Evolutionary conservation across 2,797 vertebrate genomes (phyloP).

Genomic region (Anas georgica): DNA sequence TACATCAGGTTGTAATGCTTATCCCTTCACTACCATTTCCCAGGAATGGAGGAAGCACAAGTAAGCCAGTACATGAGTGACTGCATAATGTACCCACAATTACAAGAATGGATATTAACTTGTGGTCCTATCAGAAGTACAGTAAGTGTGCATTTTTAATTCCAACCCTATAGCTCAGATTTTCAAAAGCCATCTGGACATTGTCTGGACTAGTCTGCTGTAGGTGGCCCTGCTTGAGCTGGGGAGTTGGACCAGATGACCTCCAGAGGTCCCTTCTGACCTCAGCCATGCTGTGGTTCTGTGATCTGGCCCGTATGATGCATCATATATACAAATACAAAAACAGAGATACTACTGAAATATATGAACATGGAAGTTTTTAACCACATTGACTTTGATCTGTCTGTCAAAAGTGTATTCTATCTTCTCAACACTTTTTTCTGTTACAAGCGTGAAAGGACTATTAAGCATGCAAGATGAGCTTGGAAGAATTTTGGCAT

Average conservation of each 20-base stretch:
- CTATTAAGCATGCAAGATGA: rapidly evolving
- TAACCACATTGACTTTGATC: neutral
- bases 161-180: no score
- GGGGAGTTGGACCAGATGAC: neutral
- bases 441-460: neutral
- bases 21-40: neutral
- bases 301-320: neutral
- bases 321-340: neutral
- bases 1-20: neutral
- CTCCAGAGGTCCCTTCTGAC: neutral
- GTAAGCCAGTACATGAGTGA: neutral
- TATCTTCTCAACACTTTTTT: neutral
- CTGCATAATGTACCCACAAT: neutral
- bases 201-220: neutral
- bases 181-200: no score
- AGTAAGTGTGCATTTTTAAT: no score
- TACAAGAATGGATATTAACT: neutral
- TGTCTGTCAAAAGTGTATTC: neutral
- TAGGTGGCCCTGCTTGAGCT: neutral
- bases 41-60: neutral
- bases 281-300: neutral
- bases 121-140: no score
- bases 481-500: neutral
- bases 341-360: neutral
- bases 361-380: neutral